A percentile compares a stretch with the other conserved stretches of the same genome.
phyloP scores from a whole-genome alignment of 2,797 vertebrate genomes.

The Mycteria americana region DNA sequence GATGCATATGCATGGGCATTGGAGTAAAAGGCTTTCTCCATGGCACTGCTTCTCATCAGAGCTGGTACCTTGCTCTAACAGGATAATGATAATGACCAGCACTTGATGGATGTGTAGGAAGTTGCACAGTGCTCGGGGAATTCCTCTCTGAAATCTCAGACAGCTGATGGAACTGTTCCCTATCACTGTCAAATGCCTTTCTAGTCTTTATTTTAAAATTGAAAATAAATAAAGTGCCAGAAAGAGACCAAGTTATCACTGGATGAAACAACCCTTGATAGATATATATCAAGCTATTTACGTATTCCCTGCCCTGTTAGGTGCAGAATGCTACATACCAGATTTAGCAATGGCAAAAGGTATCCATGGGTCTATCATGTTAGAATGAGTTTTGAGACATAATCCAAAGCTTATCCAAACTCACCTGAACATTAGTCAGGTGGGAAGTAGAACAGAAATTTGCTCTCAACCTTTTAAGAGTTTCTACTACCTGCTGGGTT shows the following conservation, averaged over 20 bases:
- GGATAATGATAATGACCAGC: neutral
- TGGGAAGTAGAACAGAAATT: neutral
- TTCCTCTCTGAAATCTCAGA: conserved; percentile 8
- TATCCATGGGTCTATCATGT: neutral
- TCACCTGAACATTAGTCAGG: neutral
- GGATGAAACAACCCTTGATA: neutral
- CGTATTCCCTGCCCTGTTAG: neutral
- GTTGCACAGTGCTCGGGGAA: neutral
- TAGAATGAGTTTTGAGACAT: neutral
- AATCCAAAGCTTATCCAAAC: neutral
- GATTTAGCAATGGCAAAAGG: neutral
- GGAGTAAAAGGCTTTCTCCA: neutral
- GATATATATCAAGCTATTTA: neutral
- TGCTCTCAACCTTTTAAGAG: neutral
- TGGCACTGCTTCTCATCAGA: neutral
- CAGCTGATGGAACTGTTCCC: neutral
- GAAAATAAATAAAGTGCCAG: conserved; percentile 1
- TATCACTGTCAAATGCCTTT: conserved; percentile 11
- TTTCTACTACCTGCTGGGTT: neutral
- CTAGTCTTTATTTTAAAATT: neutral
- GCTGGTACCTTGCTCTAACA: neutral
- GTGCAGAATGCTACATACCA: neutral
- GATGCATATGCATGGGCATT: neutral
- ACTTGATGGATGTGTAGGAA: neutral
- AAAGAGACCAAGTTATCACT: neutral